phyloP scores from a whole-genome alignment of 2,113 vertebrate genomes.

The Nyctibius bracteatus region DNA sequence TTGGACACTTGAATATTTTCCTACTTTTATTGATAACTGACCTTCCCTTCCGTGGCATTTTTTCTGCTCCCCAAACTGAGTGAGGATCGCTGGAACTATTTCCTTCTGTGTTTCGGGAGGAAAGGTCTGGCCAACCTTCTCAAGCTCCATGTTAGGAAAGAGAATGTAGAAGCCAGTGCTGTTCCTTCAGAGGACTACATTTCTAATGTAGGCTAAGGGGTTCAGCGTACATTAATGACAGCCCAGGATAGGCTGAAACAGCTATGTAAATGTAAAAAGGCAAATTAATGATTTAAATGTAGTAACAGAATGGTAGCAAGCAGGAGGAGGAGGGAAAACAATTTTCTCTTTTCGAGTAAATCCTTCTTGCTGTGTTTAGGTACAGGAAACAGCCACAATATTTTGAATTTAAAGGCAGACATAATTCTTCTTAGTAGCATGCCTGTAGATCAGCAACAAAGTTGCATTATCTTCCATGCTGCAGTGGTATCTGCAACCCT shows the following conservation, averaged over 20 bases:
- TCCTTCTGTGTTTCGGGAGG: not conserved
- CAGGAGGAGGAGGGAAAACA: not conserved
- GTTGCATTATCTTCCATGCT: not conserved
- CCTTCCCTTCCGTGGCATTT: not conserved
- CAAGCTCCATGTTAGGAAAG: not conserved
- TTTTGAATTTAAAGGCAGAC: not conserved
- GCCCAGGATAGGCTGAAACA: not conserved
- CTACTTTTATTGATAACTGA: not conserved
- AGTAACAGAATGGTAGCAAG: not conserved
- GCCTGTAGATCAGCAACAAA: not conserved
- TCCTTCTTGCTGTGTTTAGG: not conserved
- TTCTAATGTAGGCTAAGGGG: not conserved
- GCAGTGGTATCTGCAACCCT: not conserved
- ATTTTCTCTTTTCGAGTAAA: not conserved
- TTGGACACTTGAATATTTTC: not conserved
- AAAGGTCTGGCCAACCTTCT: not conserved
- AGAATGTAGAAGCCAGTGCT: not conserved
- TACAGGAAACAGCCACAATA: not conserved
- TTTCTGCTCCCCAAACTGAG: not conserved
- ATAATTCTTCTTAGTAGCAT: not conserved
- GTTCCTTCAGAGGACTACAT: not conserved
- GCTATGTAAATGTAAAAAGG: not conserved
- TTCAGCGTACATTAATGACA: not conserved
- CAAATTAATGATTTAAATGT: not conserved
- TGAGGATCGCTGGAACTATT: not conserved